Conservation (phyloP, 2,888 invertebrate genomes). For the Cosmorhoe ocellata region DNA sequence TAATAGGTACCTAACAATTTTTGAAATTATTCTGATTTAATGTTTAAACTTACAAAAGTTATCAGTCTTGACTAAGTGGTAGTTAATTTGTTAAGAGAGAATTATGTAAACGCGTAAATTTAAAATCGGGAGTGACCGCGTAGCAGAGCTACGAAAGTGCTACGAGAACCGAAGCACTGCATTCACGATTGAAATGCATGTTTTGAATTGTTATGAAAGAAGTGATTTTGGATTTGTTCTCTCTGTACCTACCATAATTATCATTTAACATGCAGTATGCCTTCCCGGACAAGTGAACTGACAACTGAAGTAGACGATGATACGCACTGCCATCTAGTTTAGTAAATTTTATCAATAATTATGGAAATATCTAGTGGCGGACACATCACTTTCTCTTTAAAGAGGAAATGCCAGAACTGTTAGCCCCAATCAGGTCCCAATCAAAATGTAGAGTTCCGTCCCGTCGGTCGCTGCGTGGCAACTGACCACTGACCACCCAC, state of each 20-base stretch:
- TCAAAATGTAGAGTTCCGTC: constrained; percentile 32
- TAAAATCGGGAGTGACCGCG: constrained; percentile 23
- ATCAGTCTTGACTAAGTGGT: too few relatives aligned
- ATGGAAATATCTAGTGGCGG: constrained; percentile 1
- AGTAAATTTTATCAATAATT: too few relatives aligned
- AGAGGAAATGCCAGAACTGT: constrained; percentile 18
- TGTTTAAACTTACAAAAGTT: too few relatives aligned
- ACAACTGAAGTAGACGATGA: not conserved
- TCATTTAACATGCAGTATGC: too few relatives aligned
- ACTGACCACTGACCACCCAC: constrained; percentile 41
- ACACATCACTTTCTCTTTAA: constrained; percentile 17
- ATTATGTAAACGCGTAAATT: not conserved
- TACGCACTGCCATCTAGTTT: not conserved
- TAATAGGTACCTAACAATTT: too few relatives aligned
- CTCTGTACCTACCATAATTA: too few relatives aligned
- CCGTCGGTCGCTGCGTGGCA: constrained; percentile 28
- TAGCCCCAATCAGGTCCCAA: constrained; percentile 23
- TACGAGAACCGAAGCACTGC: constrained; percentile 31
- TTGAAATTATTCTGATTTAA: too few relatives aligned
- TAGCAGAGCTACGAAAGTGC: constrained; percentile 34
- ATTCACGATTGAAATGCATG: too few relatives aligned
- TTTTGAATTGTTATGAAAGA: too few relatives aligned
- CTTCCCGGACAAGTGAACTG: too few relatives aligned
- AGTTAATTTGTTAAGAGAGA: too few relatives aligned
- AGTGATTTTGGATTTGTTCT: too few relatives aligned